phyloP scores from a whole-genome alignment of 2,797 vertebrate species.

The Fundulus diaphanus region DNA sequence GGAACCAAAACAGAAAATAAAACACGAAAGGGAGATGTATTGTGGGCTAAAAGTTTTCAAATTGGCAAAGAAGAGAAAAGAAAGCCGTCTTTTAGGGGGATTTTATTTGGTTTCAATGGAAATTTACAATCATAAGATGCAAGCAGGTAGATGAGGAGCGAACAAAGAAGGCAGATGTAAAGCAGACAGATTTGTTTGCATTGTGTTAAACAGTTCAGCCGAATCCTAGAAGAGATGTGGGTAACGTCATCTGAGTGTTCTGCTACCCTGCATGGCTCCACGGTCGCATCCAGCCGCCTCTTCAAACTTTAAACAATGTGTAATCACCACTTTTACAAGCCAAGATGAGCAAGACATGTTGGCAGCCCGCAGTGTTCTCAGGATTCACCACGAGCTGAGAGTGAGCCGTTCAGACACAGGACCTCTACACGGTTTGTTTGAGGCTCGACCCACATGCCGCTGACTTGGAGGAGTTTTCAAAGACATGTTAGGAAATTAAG shows the following conservation, averaged over 20 bases:
- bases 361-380: slow-evolving; percentile 34
- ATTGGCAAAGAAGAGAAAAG: slow-evolving; percentile 3
- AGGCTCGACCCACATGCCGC: background rate
- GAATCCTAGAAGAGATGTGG: slow-evolving; percentile 31
- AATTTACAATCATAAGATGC: background rate
- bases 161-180: slow-evolving; percentile 3
- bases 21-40: background rate
- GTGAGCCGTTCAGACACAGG: slow-evolving; percentile 26
- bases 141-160: background rate
- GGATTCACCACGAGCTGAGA: slow-evolving; percentile 44
- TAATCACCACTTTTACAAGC: slow-evolving; percentile 49
- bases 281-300: slow-evolving; percentile 62
- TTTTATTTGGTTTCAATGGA: background rate
- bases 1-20: slow-evolving; percentile 8
- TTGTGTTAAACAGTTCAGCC: background rate
- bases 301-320: slow-evolving; percentile 45
- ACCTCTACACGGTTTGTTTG: slow-evolving; percentile 8
- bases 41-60: slow-evolving; percentile 1
- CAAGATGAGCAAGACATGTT: slow-evolving; percentile 36
- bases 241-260: slow-evolving; percentile 36
- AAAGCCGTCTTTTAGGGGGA: background rate
- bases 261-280: slow-evolving; percentile 53
- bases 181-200: background rate
- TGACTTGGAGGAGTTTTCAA: background rate
- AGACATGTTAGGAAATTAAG: slow-evolving; percentile 6